A percentile compares a stretch with the other conserved stretches of the same genome.
phyloP scores from a whole-genome alignment of 1,140 invertebrate genomes.

The Cotesia vestalis region DNA sequence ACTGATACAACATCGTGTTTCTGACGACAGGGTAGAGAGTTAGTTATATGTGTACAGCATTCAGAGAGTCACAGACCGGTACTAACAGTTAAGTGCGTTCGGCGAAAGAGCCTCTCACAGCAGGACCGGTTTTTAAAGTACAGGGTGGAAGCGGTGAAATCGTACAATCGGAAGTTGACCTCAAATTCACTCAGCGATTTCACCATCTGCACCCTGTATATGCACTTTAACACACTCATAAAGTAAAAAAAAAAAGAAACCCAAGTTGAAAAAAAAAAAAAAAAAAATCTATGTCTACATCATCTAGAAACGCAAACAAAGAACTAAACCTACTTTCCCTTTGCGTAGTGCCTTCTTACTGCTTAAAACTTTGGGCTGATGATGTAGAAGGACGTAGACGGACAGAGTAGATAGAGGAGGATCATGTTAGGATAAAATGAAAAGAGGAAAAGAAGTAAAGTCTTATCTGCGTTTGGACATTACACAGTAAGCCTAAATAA shows the following conservation, averaged over 20 bases:
- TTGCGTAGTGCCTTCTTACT: too few relatives aligned
- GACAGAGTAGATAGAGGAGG: too few relatives aligned
- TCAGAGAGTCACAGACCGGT: slow-evolving; percentile 9
- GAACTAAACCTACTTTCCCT: too few relatives aligned
- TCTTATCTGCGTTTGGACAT: too few relatives aligned
- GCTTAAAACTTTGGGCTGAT: too few relatives aligned
- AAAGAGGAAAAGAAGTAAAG: too few relatives aligned
- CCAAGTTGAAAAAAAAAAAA: neutral
- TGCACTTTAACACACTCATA: neutral
- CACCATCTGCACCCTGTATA: slow-evolving; percentile 18
- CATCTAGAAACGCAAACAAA: too few relatives aligned
- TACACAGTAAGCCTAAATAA: too few relatives aligned
- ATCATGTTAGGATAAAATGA: too few relatives aligned
- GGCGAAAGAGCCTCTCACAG: slow-evolving; percentile 25
- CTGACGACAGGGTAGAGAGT: slow-evolving; percentile 3
- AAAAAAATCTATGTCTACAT: too few relatives aligned
- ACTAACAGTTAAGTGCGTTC: slow-evolving; percentile 13
- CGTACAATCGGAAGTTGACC: slow-evolving; percentile 6
- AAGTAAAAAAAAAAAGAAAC: neutral
- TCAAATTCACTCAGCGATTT: slow-evolving; percentile 7
- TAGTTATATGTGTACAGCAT: slow-evolving; percentile 1
- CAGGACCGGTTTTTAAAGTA: slow-evolving; percentile 31
- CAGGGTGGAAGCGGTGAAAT: slow-evolving; percentile 16
- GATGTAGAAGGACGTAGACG: too few relatives aligned
- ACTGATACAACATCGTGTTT: neutral